Percentiles rank a stretch among this genome's conserved stretches.
phyloP scores from a whole-genome alignment of 2,888 invertebrate species.

The Eupithecia inturbata region DNA sequence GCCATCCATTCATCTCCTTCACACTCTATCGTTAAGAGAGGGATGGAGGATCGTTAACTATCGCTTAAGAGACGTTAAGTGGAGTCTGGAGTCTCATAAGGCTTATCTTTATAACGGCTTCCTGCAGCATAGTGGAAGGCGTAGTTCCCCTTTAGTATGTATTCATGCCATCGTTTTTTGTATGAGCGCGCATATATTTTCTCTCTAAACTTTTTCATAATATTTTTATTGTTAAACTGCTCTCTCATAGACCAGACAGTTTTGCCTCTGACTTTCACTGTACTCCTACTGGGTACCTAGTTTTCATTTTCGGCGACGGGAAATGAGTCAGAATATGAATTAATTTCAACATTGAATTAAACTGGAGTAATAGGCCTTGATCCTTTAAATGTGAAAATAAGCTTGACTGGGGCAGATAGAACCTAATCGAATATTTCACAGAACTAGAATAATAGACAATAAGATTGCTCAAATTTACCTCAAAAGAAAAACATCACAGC shows the following conservation, averaged over 20 bases:
- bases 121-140: not conserved
- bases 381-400: too few species aligned
- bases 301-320: not conserved
- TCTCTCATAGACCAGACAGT: not conserved
- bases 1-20: slow-evolving; percentile 12
- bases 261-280: not conserved
- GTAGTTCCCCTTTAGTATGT: not conserved
- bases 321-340: not conserved
- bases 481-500: not conserved
- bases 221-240: not conserved
- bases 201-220: not conserved
- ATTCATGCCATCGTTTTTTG: not conserved
- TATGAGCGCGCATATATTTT: not conserved
- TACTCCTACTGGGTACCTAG: not conserved
- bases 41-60: slow-evolving; percentile 40
- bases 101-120: slow-evolving; percentile 21
- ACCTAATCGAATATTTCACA: too few species aligned
- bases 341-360: too few species aligned
- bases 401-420: too few species aligned
- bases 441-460: too few species aligned
- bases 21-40: slow-evolving; percentile 21
- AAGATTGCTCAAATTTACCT: not conserved
- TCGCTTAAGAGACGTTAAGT: slow-evolving; percentile 40
- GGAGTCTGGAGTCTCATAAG: slow-evolving; percentile 23
- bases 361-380: too few species aligned